phyloP scores from a whole-genome alignment of 2,113 vertebrate genomes.

The Procavia capensis region DNA sequence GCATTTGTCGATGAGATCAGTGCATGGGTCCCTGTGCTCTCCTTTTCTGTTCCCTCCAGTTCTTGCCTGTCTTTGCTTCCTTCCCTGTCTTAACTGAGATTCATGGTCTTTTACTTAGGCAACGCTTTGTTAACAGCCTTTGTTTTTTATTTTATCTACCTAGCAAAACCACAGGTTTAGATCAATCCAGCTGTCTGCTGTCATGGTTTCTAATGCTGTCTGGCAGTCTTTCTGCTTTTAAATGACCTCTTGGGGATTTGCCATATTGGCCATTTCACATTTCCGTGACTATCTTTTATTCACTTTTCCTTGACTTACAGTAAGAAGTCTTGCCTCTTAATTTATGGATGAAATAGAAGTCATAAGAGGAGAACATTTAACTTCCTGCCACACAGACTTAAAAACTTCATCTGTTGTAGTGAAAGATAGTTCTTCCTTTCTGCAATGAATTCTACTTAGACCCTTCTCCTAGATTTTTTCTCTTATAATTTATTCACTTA shows the following conservation, averaged over 20 bases:
- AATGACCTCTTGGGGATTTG: not conserved
- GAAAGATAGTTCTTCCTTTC: not conserved
- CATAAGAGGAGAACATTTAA: not conserved
- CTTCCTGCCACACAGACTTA: not conserved
- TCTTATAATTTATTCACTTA: not conserved
- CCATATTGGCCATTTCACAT: not conserved
- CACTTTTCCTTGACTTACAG: not conserved
- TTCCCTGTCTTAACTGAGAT: not conserved
- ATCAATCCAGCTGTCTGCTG: not conserved
- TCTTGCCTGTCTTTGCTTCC: not conserved
- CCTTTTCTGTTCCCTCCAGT: not conserved
- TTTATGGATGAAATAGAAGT: slow-evolving; percentile 5
- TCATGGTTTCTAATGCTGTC: not conserved
- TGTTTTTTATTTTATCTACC: not conserved
- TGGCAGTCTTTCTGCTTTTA: slow-evolving; percentile 26
- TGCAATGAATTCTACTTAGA: not conserved
- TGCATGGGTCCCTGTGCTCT: not conserved
- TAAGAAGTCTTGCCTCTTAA: not conserved
- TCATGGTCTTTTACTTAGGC: not conserved
- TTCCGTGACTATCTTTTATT: not conserved
- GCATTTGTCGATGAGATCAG: not conserved
- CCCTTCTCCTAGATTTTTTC: not conserved
- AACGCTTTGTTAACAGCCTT: not conserved
- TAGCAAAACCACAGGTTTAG: not conserved
- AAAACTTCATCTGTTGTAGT: not conserved